These are phyloP conservation scores for Ommatoiulus sabulosus DNA, from an alignment of 2,888 invertebrate genomes.

Conservation along the genomic window DNA sequence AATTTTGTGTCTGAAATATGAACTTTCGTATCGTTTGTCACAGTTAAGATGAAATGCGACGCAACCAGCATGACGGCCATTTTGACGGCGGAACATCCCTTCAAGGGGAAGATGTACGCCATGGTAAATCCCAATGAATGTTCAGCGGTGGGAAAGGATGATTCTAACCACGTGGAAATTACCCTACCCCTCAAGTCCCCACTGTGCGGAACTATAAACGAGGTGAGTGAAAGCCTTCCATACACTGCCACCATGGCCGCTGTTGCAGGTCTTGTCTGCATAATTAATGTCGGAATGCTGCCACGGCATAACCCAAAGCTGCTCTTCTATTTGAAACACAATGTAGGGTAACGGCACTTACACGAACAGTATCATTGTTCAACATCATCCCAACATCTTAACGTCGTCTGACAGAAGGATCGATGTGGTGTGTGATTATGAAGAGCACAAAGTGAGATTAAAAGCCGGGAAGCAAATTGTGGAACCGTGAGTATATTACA, in stretches of 20 bases:
- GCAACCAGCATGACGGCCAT: conserved; percentile 62
- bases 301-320: background rate
- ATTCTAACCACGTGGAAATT: conserved; percentile 60
- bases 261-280: background rate
- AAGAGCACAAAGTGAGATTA: conserved; percentile 61
- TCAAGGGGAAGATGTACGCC: conserved; percentile 61
- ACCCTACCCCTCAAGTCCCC: conserved; percentile 61
- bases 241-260: background rate
- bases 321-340: background rate
- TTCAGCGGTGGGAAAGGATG: conserved; percentile 58
- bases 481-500: conserved; percentile 60
- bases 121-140: conserved; percentile 61
- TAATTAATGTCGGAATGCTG: conserved; percentile 42
- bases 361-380: conserved; percentile 62
- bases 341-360: conserved; percentile 62
- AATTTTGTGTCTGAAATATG: background rate
- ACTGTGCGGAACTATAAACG: conserved; percentile 61
- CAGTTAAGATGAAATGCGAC: conserved; percentile 62
- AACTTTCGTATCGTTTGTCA: conserved; percentile 51
- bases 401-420: conserved; percentile 62
- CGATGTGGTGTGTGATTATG: conserved; percentile 62
- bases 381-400: conserved; percentile 62
- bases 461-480: conserved; percentile 61
- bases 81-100: conserved; percentile 61
- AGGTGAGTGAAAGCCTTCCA: conserved; percentile 59